Base-by-base conservation (phyloP, 2,888 invertebrate species). In the Acanthococcus lagerstroemiae region DNA sequence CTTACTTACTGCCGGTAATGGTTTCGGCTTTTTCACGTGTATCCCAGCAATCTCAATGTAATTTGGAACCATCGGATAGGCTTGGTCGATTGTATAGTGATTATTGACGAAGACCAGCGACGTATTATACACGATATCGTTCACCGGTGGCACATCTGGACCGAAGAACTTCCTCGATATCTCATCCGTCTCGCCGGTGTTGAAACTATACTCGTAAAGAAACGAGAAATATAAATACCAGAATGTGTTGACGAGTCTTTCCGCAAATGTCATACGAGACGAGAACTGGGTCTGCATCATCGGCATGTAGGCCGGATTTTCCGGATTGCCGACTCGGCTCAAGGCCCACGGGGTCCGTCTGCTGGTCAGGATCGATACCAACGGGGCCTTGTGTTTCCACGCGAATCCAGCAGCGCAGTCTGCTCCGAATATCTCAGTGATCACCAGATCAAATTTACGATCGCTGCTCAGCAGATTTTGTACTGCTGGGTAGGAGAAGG, bases 251-350 rank as follows among this genome's bases (percentile, higher is more conserved):
- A 45, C 30, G 24, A 70, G 19, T n/a, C 70, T 56, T 44, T 70
- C 48, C 19, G 63, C 26, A 46, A 70, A 70, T 37, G 60, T 65
- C 68, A 69, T 69, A 5, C 55, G 57, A 19, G 58, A 26, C 4
- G 54, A 45, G 9, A 21, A 57, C n/a, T 66, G 58, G 1, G 69
- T 60, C 12, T 68, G 68, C 27, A 69, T 66, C n/a, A 68, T 69
- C 5, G 67, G 67, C 68, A 69, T 70, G 46, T 70, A 70, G 2
- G 70, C 63, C 1, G 70, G 70, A 44, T 69, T 70, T 24, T 63
- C 68, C 5, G 70, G 69, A 4, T 68, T 67, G 1, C 70, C 70
- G 21, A 69, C 61, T 7, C 69, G 69, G n/a, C 68, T 65, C 22
- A 70, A 68, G 5, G 65, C 55, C 70, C 70, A 70, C 6, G 70